Base-by-base conservation (phyloP, 2,888 invertebrate genomes). In the Diarsia rubi region DNA sequence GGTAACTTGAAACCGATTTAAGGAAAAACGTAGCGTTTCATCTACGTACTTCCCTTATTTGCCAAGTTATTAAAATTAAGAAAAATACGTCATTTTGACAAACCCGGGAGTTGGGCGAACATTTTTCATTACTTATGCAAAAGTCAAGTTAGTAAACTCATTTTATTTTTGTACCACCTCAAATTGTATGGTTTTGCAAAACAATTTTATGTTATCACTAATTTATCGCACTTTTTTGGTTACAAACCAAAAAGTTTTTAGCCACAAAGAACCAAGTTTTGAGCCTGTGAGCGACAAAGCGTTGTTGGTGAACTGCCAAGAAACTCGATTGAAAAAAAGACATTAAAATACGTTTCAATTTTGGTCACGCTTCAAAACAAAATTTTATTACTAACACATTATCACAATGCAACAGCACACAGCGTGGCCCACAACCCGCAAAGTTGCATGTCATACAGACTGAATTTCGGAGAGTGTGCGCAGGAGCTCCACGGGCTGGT, bases 41-140 rank as follows among this genome's bases (percentile, higher is more conserved):
- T 47, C 12, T 57, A 27, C 3, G 27, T 69, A 31, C 24, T 68
- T 37, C 3, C 11, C 6, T n/a, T 64, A 31, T 59, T 78, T 68
- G 16, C 57, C 16, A 64, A 14, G 14, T 69, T 49, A 68, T 78
- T 60, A 49, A 52, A 73, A 73, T 78, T 52, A 63, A 65, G 68
- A 52, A 69, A 78, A 79, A 73, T 27, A 31, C 21, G 16, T 64
- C 24, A 60, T 69, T 78, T 65, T 54, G 0, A 21, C 6, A 14
- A 24, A 54, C 42, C 12, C 24, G 8, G 12, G n/a, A 24, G 37
- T n/a, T 21, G 16, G 4, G 19, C 11, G 47, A 5, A 14, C 21
- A 31, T 72, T 71, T 78, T 47, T 14, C 5, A 69, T 79, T 66
- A 68, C 44, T 54, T 31, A 45, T 37, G 54, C 24, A 49, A 62